Base-by-base conservation (phyloP, 1,140 invertebrate genomes). In the Cherax quadricarinatus region DNA sequence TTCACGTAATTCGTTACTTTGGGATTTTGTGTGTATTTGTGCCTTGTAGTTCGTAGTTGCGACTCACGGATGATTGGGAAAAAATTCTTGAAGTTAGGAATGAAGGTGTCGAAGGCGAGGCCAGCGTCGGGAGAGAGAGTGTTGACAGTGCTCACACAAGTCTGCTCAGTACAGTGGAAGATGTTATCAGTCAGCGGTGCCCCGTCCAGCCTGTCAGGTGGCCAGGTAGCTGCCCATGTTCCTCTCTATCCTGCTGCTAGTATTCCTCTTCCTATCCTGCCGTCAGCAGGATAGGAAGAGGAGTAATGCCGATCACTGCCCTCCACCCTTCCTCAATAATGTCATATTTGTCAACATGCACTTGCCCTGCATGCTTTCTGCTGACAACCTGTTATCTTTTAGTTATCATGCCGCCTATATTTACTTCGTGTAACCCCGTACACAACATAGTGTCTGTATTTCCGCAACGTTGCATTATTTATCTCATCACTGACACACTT, bases 141-240 rank as follows among this genome's bases (percentile, higher is more conserved):
- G 83, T 91, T 85, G 83, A 86, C 75, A 85, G 89, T 73, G 70
- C 49, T 78, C 86, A 87, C 86, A 87, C 86, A 87, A 87, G 86
- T 87, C 86, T 91, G 89, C 89, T 91, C 89, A 91, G 84, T 30
- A 49, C 83, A 51, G n/a, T 91, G 89, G 89, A 91, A 91, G 89
- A 91, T 91, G 89, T 86, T 91, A 91, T 91, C 89, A 91, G 84
- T 91, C 89, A 91, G 89, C 12, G 89, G 89, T 70, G 82, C 53
- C 66, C 75, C 41, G 81, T 62, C 82, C 49, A 73, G 53, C 7
- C 70, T 84, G 88, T 91, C 83, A 91, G 89, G 89, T 86, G 89
- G 89, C 89, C 82, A 91, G 89, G 82, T 85, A 86, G 82, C 66
- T 53, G 84, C 48, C 62, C 6, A 16, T 66, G n/a, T n/a, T 51